A percentile compares a stretch with the other conserved stretches of the same genome.
Conservation (phyloP, 2,113 vertebrate genomes). For the Apaloderma vittatum region DNA sequence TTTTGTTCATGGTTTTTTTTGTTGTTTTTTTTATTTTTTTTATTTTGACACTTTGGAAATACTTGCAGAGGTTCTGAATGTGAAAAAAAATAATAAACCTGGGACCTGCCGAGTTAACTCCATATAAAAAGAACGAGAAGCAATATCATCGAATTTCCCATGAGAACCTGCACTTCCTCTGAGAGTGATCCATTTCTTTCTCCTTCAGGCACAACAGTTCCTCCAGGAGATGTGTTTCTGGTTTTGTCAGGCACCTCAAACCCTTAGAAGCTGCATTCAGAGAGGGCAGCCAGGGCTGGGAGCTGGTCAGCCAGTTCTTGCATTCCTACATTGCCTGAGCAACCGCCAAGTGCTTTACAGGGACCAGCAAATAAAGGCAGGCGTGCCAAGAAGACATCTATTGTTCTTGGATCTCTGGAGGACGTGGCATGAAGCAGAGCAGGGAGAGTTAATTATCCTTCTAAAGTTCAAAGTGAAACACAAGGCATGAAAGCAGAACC, state of each 20-base stretch:
- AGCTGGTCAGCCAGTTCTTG: background rate
- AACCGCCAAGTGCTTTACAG: background rate
- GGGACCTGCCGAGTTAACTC: background rate
- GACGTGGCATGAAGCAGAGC: background rate
- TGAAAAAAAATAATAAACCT: background rate
- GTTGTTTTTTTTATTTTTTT: background rate
- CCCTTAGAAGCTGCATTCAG: rapidly evolving
- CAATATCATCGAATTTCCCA: conserved; percentile 38
- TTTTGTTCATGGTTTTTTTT: no score
- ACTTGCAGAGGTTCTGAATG: background rate
- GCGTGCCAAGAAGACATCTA: rapidly evolving
- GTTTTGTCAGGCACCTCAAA: background rate
- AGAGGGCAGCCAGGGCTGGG: rapidly evolving
- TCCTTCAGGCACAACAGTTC: background rate
- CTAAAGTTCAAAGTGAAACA: background rate
- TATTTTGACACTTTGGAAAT: background rate
- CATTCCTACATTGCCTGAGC: background rate
- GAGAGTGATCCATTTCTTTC: background rate
- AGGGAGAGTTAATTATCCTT: rapidly evolving
- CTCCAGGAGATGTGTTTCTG: background rate
- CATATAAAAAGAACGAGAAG: background rate
- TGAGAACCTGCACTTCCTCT: background rate
- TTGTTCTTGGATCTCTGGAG: background rate
- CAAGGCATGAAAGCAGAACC: background rate
- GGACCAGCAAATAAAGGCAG: background rate